A percentile compares a stretch with the other conserved stretches of the same genome.
Conservation (phyloP, 2,888 invertebrate species). For the Andrena dorsata region DNA sequence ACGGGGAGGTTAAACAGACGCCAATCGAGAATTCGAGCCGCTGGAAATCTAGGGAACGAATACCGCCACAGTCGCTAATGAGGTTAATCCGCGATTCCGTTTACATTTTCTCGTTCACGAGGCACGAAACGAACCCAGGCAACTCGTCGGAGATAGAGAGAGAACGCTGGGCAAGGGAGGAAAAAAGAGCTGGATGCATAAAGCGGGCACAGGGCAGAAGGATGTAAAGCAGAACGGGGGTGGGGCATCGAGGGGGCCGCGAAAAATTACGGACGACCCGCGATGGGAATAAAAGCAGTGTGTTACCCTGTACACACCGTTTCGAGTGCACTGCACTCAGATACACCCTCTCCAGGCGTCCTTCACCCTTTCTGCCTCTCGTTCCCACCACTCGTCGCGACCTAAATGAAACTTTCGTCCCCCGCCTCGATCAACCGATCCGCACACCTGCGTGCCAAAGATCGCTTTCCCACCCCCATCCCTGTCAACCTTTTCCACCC, state of each 20-base stretch:
- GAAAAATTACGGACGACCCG: slow-evolving; percentile 59
- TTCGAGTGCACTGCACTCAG: slow-evolving; percentile 70
- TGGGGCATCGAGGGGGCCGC: slow-evolving; percentile 24
- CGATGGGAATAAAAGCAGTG: slow-evolving; percentile 70
- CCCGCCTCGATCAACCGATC: slow-evolving; percentile 59
- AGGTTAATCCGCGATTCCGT: slow-evolving; percentile 66
- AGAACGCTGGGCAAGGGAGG: neutral
- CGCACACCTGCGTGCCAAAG: slow-evolving; percentile 58
- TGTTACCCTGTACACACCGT: slow-evolving; percentile 67
- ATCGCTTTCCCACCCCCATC: slow-evolving; percentile 1
- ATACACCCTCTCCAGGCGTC: slow-evolving; percentile 66
- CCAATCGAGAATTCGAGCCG: slow-evolving; percentile 56
- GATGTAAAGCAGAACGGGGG: slow-evolving; percentile 28
- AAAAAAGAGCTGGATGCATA: slow-evolving; percentile 31
- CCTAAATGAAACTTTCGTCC: slow-evolving; percentile 71
- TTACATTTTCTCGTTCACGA: slow-evolving; percentile 66
- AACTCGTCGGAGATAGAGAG: slow-evolving; percentile 26
- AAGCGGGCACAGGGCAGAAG: slow-evolving; percentile 25
- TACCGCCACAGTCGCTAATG: slow-evolving; percentile 60
- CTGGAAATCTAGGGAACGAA: slow-evolving; percentile 49
- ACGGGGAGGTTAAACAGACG: slow-evolving; percentile 31
- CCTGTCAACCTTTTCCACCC: neutral
- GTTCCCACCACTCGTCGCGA: slow-evolving; percentile 68
- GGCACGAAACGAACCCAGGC: slow-evolving; percentile 57
- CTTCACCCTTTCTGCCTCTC: slow-evolving; percentile 58